Evolutionary conservation across 1,140 invertebrate species (phyloP).

Genomic region (Drosophila teissieri): DNA sequence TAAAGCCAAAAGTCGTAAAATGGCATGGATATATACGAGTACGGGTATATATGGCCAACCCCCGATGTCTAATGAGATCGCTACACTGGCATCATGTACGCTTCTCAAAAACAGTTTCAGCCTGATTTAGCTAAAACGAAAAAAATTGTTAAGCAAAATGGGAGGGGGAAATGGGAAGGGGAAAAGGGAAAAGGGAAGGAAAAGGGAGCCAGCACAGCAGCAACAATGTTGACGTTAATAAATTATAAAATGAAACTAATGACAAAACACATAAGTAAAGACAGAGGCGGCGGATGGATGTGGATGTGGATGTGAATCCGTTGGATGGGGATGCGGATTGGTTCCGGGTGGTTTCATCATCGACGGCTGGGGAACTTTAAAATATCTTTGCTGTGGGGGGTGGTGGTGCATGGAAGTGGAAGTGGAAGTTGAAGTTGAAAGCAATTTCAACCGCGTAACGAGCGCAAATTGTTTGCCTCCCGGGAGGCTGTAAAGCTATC

Average conservation of each 20-base stretch:
- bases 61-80: conserved; percentile 49
- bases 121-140: conserved; percentile 32
- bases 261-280: conserved; percentile 75
- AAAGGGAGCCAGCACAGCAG: conserved; percentile 1
- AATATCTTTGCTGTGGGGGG: conserved; percentile 28
- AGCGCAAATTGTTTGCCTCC: conserved; percentile 70
- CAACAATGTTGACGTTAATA: conserved; percentile 80
- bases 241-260: conserved; percentile 84
- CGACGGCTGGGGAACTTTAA: conserved; percentile 42
- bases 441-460: conserved; percentile 75
- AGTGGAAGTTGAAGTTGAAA: conserved; percentile 35
- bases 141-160: background rate
- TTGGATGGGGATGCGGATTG: background rate
- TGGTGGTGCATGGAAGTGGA: conserved; percentile 7
- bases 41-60: background rate
- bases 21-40: background rate
- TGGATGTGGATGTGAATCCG: conserved; percentile 9
- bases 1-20: conserved; percentile 65
- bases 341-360: conserved; percentile 8
- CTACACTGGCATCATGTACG: conserved; percentile 59
- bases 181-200: conserved; percentile 1
- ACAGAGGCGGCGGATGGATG: conserved; percentile 15
- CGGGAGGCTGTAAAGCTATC: conserved; percentile 49
- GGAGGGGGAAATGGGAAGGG: too few relatives aligned
- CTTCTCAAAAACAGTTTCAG: conserved; percentile 79